Evolutionary conservation across 2,113 vertebrate species (phyloP), one percentile per base, ranked within the genome.

Genomic region (Mohoua ochrocephala): DNA sequence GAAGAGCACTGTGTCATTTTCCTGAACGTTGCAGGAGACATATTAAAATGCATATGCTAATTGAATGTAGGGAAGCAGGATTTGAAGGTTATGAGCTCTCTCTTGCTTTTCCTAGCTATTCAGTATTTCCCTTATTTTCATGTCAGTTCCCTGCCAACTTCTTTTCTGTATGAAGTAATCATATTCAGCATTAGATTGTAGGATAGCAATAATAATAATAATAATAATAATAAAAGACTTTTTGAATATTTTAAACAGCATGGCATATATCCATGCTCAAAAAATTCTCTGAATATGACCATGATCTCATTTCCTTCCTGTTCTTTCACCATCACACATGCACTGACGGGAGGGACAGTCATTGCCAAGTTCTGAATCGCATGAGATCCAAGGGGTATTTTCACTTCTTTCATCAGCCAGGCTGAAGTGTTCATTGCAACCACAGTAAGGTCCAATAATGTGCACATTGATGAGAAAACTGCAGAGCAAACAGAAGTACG

Each of bases 381-480:
- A 31, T 4, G 14, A 92, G 91, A 86, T 97, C 96, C 90, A 94
- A 95, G 87, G 70, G 15, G 52, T 82, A 82, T 95, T 97, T 97
- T 97, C 95, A 93, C 69, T 65, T 49, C 45, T 93, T 78, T 95
- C 84, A 91, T 87, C 94, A 96, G 93, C 76, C 79, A 74, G 83
- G 78, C 91, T 95, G 91, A 94, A 95, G 88, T 92, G 78, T 76
- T 96, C 92, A 76, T 53, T 91, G 87, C 84, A 95, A 37, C 85
- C 71, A 56, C 41, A 63, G 93, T 75, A 91, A 95, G 89, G 92
- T 93, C 95, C 91, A 91, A 86, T 96, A 88, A 97, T 65, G 90
- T 95, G 95, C 95, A 96, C 91, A 45, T 42, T 95, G 97, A 97
- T 92, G 84, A 71, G 96, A 97, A 94, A 98, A 98, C 88, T 77